Evolutionary conservation across 1,140 invertebrate genomes (phyloP), one percentile per base, ranked within the genome.

Genomic region (Rhyzopertha dominica): DNA sequence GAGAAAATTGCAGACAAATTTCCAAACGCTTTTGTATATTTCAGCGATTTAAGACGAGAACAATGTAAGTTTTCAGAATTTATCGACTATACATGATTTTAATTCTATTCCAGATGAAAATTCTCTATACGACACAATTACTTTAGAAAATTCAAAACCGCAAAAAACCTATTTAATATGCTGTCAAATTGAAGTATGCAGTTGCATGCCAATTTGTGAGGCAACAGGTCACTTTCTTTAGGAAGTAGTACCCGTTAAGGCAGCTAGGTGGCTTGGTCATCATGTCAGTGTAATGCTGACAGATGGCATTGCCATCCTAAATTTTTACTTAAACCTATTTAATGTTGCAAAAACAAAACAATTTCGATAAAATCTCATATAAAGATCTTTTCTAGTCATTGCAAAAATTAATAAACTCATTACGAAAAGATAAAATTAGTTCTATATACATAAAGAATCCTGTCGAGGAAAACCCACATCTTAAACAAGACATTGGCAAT

Each of bases 311-410:
- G n/a, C n/a, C n/a, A n/a, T n/a, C n/a, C n/a, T n/a, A n/a, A n/a
- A n/a, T n/a, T n/a, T n/a, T n/a, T n/a, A n/a, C n/a, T n/a, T n/a
- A 17, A 24, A 47, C 56, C 14, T 62, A 40, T 40, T 29, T 63
- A 4, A 35, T 49, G 4, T 48, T 58, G 13, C 14, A 43, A 32
- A 58, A 58, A 45, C 37, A 53, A 22, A 50, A 56, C 36, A 46
- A 56, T 43, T 58, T 56, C 26, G 57, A 61, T 35, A 56, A 54
- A 47, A 12, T 54, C 10, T 43, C 36, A 24, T 56, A 53, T 36
- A 59, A 60, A 41, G 51, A 60, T 38, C 20, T 63, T 24, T 62
- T 62, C 41, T 54, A 58, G 47, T 43, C 49, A 36, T 41, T 17
- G 38, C 31, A 48, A 10, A 18, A 3, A 30, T 36, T 47, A 41